Conservation (phyloP, 2,888 invertebrate species). For the Volucella inflata region DNA sequence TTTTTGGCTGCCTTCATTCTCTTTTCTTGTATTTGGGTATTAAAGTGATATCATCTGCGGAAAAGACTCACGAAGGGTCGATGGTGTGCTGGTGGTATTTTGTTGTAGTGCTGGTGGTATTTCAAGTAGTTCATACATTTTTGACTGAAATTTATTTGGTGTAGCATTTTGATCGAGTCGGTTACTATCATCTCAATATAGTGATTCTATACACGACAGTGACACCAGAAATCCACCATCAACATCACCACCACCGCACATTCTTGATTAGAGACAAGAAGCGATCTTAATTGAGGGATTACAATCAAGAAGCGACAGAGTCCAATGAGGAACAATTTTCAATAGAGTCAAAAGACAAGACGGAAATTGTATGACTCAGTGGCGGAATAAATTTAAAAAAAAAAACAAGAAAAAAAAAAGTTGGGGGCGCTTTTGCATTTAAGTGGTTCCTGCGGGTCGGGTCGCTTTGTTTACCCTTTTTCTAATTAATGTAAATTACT, state of each 20-base stretch:
- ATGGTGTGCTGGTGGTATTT: slow-evolving; percentile 13
- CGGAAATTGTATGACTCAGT: slow-evolving; percentile 72
- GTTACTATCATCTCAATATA: not conserved
- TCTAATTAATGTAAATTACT: slow-evolving; percentile 68
- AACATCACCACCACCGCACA: slow-evolving; percentile 21
- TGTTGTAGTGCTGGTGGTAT: slow-evolving; percentile 3
- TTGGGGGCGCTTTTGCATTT: slow-evolving; percentile 46
- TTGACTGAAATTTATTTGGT: slow-evolving; percentile 67
- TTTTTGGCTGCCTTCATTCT: slow-evolving; percentile 5
- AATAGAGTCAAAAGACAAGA: slow-evolving; percentile 26
- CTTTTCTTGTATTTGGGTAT: slow-evolving; percentile 23
- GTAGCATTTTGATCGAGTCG: slow-evolving; percentile 61
- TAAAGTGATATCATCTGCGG: slow-evolving; percentile 61
- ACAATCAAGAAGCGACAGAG: slow-evolving; percentile 55
- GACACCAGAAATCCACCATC: too few relatives aligned
- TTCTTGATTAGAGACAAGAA: slow-evolving; percentile 50
- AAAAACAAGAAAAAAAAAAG: too few relatives aligned
- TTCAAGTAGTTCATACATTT: slow-evolving; percentile 40
- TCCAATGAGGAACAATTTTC: slow-evolving; percentile 32
- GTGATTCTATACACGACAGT: too few relatives aligned
- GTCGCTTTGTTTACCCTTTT: slow-evolving; percentile 72
- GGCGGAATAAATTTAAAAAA: slow-evolving; percentile 4
- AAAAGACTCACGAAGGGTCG: slow-evolving; percentile 35
- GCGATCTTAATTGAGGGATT: slow-evolving; percentile 71
- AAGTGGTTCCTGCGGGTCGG: slow-evolving; percentile 68